phyloP scores from a whole-genome alignment of 2,888 invertebrate species.

The Monopis laevigella region DNA sequence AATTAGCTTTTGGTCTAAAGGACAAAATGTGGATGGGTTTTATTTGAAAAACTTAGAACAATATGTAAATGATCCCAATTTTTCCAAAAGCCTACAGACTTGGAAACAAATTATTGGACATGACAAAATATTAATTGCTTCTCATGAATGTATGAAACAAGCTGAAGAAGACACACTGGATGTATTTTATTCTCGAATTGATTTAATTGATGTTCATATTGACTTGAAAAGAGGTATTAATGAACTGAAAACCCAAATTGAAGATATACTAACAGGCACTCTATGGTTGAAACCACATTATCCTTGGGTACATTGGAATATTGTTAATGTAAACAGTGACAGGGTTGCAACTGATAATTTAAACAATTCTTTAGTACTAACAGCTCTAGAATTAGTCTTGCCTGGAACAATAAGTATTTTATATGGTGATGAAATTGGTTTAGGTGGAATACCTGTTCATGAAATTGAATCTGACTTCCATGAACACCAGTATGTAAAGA shows the following conservation, averaged over 20 bases:
- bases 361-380: conserved; percentile 75
- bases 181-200: conserved; percentile 71
- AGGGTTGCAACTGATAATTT: conserved; percentile 65
- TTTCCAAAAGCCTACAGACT: conserved; percentile 65
- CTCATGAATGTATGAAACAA: conserved; percentile 60
- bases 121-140: conserved; percentile 73
- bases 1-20: conserved; percentile 49
- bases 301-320: conserved; percentile 85
- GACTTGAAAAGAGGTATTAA: conserved; percentile 65
- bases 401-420: conserved; percentile 89
- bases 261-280: conserved; percentile 61
- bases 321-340: conserved; percentile 71
- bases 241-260: conserved; percentile 67
- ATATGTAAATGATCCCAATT: conserved; percentile 68
- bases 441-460: conserved; percentile 60
- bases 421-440: conserved; percentile 91
- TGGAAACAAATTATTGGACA: conserved; percentile 76
- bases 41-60: conserved; percentile 83
- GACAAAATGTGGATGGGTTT: conserved; percentile 88
- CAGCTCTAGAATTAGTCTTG: conserved; percentile 80
- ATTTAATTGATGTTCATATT: conserved; percentile 77
- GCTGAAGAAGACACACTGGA: conserved; percentile 58
- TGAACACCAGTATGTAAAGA: conserved; percentile 71
- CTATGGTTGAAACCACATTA: conserved; percentile 71
- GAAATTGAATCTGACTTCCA: conserved; percentile 67